These are phyloP conservation scores for Monochamus alternatus DNA, from an alignment of 2,888 invertebrate species.

Conservation along the genomic window DNA sequence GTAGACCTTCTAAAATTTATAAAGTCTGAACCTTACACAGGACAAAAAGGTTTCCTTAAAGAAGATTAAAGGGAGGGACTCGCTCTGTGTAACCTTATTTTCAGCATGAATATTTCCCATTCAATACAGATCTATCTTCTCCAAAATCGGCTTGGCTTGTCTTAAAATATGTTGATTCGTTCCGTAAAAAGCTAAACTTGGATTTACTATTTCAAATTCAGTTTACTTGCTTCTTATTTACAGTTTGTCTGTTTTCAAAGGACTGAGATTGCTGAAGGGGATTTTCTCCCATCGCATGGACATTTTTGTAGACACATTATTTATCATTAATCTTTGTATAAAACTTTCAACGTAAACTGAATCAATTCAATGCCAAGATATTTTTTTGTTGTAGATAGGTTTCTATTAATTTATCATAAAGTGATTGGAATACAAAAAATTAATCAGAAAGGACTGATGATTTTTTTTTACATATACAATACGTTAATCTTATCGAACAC, in stretches of 20 bases:
- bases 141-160: conserved; percentile 36
- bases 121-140: conserved; percentile 34
- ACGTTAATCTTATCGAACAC: too few species aligned
- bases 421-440: too few species aligned
- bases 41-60: conserved; percentile 50
- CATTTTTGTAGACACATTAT: background rate
- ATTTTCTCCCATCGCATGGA: conserved; percentile 17
- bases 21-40: conserved; percentile 44
- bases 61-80: conserved; percentile 63
- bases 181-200: conserved; percentile 41
- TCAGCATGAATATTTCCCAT: conserved; percentile 63
- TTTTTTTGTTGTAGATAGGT: too few species aligned
- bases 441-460: too few species aligned
- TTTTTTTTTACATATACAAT: too few species aligned
- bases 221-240: conserved; percentile 29
- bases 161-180: conserved; percentile 46
- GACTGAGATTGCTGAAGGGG: background rate
- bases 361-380: too few species aligned
- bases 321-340: background rate
- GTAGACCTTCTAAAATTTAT: conserved; percentile 42
- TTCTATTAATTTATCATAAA: too few species aligned
- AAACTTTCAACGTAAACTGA: background rate
- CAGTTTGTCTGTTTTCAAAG: conserved; percentile 6
- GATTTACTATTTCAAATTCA: conserved; percentile 43
- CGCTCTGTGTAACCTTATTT: conserved; percentile 62